Evolutionary conservation across 2,888 invertebrate genomes (phyloP).

Genomic region (Lycia hirtaria): DNA sequence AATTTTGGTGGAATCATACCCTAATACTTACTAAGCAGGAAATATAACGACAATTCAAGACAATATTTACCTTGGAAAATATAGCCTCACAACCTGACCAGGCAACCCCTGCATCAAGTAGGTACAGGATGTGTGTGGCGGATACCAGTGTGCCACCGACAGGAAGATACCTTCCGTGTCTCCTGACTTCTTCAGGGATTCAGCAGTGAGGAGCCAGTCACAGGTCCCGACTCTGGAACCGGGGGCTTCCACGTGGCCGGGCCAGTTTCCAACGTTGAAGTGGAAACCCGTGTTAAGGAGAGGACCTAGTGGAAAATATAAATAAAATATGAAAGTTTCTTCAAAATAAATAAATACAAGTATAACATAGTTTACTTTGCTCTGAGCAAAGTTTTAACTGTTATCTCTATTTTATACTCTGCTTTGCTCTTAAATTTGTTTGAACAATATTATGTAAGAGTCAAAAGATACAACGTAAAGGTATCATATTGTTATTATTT

Average conservation of each 20-base stretch:
- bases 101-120: slow-evolving; percentile 94
- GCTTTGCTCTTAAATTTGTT: no score
- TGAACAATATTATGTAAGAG: no score
- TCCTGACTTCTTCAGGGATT: slow-evolving; percentile 90
- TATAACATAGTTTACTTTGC: no score
- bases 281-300: slow-evolving; percentile 96
- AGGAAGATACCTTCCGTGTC: slow-evolving; percentile 95
- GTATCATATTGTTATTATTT: no score
- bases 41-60: no score
- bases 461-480: no score
- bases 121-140: slow-evolving; percentile 96
- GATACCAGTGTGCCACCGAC: slow-evolving; percentile 97
- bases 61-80: slow-evolving; percentile 92
- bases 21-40: no score
- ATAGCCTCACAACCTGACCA: slow-evolving; percentile 94
- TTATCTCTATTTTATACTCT: no score
- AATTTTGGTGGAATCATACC: no score
- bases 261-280: slow-evolving; percentile 98
- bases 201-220: slow-evolving; percentile 94
- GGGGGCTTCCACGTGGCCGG: slow-evolving; percentile 95
- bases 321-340: no score
- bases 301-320: slow-evolving; percentile 84
- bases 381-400: no score
- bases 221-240: slow-evolving; percentile 94
- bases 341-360: background rate